Conservation (phyloP, 1,140 invertebrate genomes). For the Nomia melanderi region DNA sequence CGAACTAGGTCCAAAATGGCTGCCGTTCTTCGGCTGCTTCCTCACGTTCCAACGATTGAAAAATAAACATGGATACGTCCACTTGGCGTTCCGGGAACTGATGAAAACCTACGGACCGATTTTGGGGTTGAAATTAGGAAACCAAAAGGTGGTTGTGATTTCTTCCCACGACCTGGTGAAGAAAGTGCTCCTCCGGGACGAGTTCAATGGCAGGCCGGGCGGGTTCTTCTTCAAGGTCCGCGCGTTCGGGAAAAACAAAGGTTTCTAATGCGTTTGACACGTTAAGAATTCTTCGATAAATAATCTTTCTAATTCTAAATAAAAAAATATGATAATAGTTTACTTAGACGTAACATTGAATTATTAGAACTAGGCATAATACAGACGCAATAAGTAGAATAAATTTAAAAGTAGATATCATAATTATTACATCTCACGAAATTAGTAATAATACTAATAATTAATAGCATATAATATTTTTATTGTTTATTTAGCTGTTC, state of each 20-base stretch:
- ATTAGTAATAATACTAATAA: no score
- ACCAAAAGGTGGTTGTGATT: slow-evolving; percentile 83
- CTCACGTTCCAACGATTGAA: slow-evolving; percentile 64
- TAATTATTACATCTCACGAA: no score
- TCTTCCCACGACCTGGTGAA: slow-evolving; percentile 84
- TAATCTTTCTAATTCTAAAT: no score
- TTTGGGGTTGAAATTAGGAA: slow-evolving; percentile 82
- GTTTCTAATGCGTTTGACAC: slow-evolving; percentile 73
- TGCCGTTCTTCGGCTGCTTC: slow-evolving; percentile 79
- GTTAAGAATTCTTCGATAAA: no score
- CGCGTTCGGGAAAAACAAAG: slow-evolving; percentile 84
- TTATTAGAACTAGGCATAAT: no score
- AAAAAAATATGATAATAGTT: no score
- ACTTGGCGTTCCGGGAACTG: slow-evolving; percentile 74
- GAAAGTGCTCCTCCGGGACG: slow-evolving; percentile 83
- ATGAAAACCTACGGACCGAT: slow-evolving; percentile 75
- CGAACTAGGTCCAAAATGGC: slow-evolving; percentile 77
- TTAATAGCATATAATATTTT: no score
- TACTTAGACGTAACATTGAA: no score
- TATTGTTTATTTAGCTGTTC: no score
- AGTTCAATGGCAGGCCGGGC: slow-evolving; percentile 86
- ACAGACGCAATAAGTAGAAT: no score
- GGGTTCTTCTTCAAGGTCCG: slow-evolving; percentile 86
- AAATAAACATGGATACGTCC: slow-evolving; percentile 68
- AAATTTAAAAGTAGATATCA: no score